These are phyloP conservation scores for Crocuta crocuta DNA, from an alignment of 2,113 vertebrate species.

Conservation along the genomic window DNA sequence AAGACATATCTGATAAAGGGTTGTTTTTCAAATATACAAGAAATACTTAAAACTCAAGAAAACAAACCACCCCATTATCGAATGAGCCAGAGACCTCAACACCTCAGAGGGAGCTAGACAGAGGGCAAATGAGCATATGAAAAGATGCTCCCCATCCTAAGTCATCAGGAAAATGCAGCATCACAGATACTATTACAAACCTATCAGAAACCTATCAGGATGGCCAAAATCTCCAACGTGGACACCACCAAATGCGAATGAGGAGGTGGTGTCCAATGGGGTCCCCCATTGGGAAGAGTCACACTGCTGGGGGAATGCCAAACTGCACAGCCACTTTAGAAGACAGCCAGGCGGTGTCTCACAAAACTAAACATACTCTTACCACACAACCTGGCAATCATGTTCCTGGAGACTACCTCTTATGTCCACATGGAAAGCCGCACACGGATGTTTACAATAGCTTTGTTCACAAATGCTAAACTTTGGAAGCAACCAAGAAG, in stretches of 20 bases:
- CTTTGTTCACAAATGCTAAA: neutral
- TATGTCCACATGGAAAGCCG: neutral
- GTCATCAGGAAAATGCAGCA: neutral
- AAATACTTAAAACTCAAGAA: neutral
- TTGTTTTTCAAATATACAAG: neutral
- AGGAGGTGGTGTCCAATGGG: neutral
- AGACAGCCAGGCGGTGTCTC: neutral
- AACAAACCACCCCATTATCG: neutral
- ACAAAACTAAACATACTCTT: neutral
- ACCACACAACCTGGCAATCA: neutral
- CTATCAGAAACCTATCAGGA: neutral
- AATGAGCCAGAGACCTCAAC: neutral
- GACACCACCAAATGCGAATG: neutral
- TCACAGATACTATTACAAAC: neutral
- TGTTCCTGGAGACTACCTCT: neutral
- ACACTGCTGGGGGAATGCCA: neutral
- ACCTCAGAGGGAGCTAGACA: neutral
- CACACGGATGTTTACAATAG: neutral
- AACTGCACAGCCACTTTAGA: neutral
- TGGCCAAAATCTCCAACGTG: neutral
- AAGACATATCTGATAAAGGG: neutral
- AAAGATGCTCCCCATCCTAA: neutral
- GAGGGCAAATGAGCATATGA: neutral
- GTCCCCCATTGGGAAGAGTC: too few species aligned
- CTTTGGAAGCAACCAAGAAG: neutral